Conservation (phyloP, 2,797 vertebrate species). For the Apogon hyalosoma region DNA sequence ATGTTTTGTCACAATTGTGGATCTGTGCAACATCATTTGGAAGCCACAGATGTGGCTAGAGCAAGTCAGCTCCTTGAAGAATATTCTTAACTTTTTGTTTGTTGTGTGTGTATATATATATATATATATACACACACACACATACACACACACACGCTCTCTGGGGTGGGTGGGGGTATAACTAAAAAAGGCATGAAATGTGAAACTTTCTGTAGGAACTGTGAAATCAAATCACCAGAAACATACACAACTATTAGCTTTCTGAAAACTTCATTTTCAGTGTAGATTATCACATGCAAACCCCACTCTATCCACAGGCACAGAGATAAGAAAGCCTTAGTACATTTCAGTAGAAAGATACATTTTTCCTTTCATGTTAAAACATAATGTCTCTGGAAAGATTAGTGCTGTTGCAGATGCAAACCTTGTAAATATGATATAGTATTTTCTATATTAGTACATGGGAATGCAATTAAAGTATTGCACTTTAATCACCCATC, state of each 20-base stretch:
- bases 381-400: slow-evolving; percentile 77
- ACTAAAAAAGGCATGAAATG: too few relatives aligned
- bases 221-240: too few relatives aligned
- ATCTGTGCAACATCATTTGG: too few relatives aligned
- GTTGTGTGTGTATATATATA: too few relatives aligned
- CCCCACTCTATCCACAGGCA: slow-evolving; percentile 69
- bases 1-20: too few relatives aligned
- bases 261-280: slow-evolving; percentile 80
- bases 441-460: slow-evolving; percentile 74
- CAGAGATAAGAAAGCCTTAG: slow-evolving; percentile 61
- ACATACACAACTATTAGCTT: slow-evolving; percentile 17
- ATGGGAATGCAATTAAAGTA: slow-evolving; percentile 85
- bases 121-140: too few relatives aligned
- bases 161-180: too few relatives aligned
- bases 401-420: slow-evolving; percentile 66
- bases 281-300: slow-evolving; percentile 77
- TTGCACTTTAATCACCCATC: slow-evolving; percentile 75
- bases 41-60: too few relatives aligned
- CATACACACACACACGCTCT: too few relatives aligned
- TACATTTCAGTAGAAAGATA: slow-evolving; percentile 76
- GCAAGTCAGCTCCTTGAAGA: too few relatives aligned
- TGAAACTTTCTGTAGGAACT: too few relatives aligned
- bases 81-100: too few relatives aligned
- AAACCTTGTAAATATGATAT: slow-evolving; percentile 71
- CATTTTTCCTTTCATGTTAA: slow-evolving; percentile 64